A percentile compares a stretch with the other conserved stretches of the same genome.
These are phyloP conservation scores for Gymnoscopelus microlampas DNA, from an alignment of 2,797 vertebrate genomes.

Conservation along the genomic window DNA sequence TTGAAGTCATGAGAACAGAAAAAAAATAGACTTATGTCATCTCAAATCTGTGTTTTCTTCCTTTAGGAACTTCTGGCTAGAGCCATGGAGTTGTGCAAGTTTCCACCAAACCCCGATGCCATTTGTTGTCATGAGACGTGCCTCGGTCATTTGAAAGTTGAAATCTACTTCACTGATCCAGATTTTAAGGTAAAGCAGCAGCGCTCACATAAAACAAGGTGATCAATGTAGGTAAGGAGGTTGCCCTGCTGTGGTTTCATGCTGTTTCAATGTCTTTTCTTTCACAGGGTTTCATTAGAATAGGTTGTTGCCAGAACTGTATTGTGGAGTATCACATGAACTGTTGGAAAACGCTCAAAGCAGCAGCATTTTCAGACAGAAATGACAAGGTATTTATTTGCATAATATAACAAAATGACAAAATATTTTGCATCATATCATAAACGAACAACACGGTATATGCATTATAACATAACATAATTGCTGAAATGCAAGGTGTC, in stretches of 20 bases:
- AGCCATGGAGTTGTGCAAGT: conserved; percentile 86
- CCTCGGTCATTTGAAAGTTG: conserved; percentile 79
- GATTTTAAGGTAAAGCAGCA: conserved; percentile 89
- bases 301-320: conserved; percentile 89
- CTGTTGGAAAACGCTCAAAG: conserved; percentile 94
- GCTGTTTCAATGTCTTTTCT: conserved; percentile 2
- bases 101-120: conserved; percentile 89
- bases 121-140: conserved; percentile 88
- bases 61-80: conserved; percentile 80
- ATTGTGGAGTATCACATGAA: conserved; percentile 89
- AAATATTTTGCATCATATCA: too few species aligned
- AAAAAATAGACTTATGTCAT: too few species aligned
- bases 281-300: conserved; percentile 89
- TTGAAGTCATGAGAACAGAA: too few species aligned
- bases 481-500: too few species aligned
- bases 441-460: too few species aligned
- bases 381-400: conserved; percentile 91
- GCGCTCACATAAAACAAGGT: background rate
- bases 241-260: too few species aligned
- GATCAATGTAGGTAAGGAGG: too few species aligned
- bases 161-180: conserved; percentile 93
- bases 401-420: too few species aligned
- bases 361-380: conserved; percentile 84
- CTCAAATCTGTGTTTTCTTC: background rate
- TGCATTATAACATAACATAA: too few species aligned